phyloP scores from a whole-genome alignment of 2,888 invertebrate species.

The Sipha maydis region DNA sequence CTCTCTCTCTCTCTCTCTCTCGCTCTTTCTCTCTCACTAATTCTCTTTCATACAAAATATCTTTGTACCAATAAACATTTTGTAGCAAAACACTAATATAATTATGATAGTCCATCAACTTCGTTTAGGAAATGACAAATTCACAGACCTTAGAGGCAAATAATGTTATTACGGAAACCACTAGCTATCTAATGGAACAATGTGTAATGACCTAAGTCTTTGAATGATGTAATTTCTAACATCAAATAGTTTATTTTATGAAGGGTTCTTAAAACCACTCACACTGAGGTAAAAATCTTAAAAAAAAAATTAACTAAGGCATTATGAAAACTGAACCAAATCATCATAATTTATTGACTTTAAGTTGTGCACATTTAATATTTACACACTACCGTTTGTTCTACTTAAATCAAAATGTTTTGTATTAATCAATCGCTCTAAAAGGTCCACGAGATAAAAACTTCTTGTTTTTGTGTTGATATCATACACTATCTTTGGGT shows the following conservation, averaged over 20 bases:
- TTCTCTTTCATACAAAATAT: background rate
- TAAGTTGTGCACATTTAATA: too few species aligned
- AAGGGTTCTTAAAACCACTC: background rate
- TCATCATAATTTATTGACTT: too few species aligned
- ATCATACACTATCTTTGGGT: conserved; percentile 10
- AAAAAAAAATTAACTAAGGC: background rate
- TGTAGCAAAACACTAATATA: conserved; percentile 22
- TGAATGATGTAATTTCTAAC: background rate
- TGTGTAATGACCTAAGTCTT: background rate
- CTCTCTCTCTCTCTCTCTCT: too few species aligned
- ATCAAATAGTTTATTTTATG: background rate
- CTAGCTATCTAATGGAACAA: background rate
- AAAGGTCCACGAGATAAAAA: conserved; percentile 24
- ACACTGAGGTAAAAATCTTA: too few species aligned
- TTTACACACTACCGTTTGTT: too few species aligned
- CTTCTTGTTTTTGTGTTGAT: background rate
- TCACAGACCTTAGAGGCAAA: background rate
- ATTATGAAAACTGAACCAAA: background rate
- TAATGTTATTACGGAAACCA: background rate
- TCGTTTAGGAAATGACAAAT: background rate
- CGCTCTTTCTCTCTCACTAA: background rate
- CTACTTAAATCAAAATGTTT: background rate
- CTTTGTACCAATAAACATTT: background rate
- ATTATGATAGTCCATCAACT: conserved; percentile 19
- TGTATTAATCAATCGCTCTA: background rate